Evolutionary conservation across 2,797 vertebrate species (phyloP).

Genomic region (Ctenochaetus hawaiiensis): DNA sequence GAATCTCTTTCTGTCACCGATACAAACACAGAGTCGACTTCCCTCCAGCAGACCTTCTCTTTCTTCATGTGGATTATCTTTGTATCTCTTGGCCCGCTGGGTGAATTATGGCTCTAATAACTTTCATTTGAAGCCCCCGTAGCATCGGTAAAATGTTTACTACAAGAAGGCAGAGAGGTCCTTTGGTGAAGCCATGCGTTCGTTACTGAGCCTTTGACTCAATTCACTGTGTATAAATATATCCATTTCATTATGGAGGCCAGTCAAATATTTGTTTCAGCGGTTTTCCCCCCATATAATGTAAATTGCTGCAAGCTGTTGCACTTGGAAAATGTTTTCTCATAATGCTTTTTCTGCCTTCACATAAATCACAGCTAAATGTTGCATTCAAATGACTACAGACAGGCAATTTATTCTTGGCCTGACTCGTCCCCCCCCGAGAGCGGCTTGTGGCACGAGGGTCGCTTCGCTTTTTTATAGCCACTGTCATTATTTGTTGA

Average conservation of each 20-base stretch:
- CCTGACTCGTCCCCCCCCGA: conserved; percentile 61
- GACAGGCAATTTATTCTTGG: conserved; percentile 88
- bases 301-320: conserved; percentile 90
- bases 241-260: conserved; percentile 87
- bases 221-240: conserved; percentile 85
- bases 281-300: conserved; percentile 87
- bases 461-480: conserved; percentile 72
- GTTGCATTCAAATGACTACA: conserved; percentile 88
- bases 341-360: conserved; percentile 83
- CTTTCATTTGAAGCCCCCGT: conserved; percentile 75
- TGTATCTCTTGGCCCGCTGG: conserved; percentile 66
- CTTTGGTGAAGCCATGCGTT: conserved; percentile 77
- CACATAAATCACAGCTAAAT: conserved; percentile 88
- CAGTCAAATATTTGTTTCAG: conserved; percentile 88
- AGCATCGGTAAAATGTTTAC: conserved; percentile 83
- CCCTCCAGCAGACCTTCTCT: conserved; percentile 41
- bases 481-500: conserved; percentile 83
- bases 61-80: conserved; percentile 62
- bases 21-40: conserved; percentile 55
- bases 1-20: conserved; percentile 50
- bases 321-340: conserved; percentile 87
- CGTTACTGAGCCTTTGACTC: conserved; percentile 80
- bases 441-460: conserved; percentile 67
- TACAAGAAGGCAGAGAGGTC: conserved; percentile 69
- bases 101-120: conserved; percentile 78